Evolutionary conservation across 2,113 vertebrate species (phyloP).

Genomic region (Loxodonta africana): DNA sequence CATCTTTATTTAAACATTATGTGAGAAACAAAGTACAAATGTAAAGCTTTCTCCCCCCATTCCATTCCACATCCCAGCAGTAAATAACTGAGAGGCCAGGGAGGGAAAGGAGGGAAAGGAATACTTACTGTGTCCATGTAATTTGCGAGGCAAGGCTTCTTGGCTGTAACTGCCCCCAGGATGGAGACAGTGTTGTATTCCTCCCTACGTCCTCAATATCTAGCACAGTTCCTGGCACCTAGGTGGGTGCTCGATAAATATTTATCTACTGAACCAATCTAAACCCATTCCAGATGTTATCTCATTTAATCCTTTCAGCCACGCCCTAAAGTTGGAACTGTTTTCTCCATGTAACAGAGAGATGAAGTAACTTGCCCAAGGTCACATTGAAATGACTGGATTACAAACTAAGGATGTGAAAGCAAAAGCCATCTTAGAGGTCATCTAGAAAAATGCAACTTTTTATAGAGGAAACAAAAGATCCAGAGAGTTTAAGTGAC

Average conservation of each 20-base stretch:
- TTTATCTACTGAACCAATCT: background rate
- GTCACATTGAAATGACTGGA: background rate
- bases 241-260: background rate
- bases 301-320: background rate
- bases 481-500: background rate
- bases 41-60: background rate
- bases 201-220: background rate
- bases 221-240: background rate
- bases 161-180: background rate
- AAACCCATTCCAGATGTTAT: background rate
- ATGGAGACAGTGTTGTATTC: background rate
- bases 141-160: background rate
- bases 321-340: background rate
- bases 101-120: background rate
- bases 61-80: background rate
- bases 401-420: background rate
- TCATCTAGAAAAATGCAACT: background rate
- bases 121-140: background rate
- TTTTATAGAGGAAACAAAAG: background rate
- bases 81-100: background rate
- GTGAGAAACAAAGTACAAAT: conserved; percentile 4
- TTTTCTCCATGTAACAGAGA: conserved; percentile 28
- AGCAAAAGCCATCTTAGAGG: background rate
- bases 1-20: background rate
- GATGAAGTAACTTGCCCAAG: background rate